phyloP scores from a whole-genome alignment of 1,140 invertebrate genomes.

The Cydia strobilella region DNA sequence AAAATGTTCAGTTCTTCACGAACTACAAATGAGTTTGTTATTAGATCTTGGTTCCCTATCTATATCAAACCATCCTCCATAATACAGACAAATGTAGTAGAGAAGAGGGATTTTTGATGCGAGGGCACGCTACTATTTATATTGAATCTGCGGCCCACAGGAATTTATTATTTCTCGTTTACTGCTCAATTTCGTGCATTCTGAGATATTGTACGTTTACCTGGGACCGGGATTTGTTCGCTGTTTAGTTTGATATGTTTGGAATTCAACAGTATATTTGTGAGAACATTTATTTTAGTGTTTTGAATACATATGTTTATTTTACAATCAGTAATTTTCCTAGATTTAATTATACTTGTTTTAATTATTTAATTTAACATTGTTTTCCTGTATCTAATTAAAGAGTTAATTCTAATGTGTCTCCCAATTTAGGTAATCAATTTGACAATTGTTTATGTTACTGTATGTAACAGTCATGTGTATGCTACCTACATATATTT shows the following conservation, averaged over 20 bases:
- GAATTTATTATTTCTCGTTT: constrained; percentile 62
- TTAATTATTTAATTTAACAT: no score
- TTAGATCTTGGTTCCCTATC: not conserved
- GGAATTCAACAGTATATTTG: not conserved
- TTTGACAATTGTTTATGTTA: no score
- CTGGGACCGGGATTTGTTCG: constrained; percentile 20
- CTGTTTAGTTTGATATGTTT: constrained; percentile 23
- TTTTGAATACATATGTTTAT: not conserved
- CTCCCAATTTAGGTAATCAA: no score
- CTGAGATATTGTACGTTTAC: constrained; percentile 32
- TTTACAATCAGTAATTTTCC: no score
- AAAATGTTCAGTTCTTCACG: no score
- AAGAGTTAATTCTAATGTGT: no score
- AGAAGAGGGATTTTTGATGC: constrained; percentile 51
- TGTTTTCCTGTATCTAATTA: no score
- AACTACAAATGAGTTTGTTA: not conserved
- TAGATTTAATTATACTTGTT: no score
- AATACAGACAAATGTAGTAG: constrained; percentile 62
- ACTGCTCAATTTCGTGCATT: constrained; percentile 56
- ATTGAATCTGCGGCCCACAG: constrained; percentile 56
- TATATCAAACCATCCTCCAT: constrained; percentile 38
- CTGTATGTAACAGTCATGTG: no score
- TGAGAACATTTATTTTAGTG: not conserved
- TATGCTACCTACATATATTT: no score
- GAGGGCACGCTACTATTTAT: constrained; percentile 57